phyloP scores from a whole-genome alignment of 1,140 invertebrate genomes.

The Venustaconcha ellipsiformis region DNA sequence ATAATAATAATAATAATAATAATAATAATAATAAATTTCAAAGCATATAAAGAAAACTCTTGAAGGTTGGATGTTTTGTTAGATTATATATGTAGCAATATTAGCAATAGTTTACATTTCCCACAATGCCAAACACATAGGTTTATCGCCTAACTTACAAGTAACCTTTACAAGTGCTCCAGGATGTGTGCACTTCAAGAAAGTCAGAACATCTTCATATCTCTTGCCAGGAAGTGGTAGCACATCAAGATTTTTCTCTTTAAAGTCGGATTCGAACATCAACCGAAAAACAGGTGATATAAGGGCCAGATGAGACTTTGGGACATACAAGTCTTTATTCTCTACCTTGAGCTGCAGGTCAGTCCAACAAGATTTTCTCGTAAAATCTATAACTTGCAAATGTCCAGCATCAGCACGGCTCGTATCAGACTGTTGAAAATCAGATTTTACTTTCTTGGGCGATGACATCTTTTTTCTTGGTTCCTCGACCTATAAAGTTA shows the following conservation, averaged over 20 bases:
- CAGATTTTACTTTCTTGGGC: no score
- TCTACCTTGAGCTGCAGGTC: slow-evolving; percentile 13
- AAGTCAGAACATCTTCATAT: not conserved
- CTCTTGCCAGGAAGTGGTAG: slow-evolving; percentile 14
- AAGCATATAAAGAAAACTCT: no score
- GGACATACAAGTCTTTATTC: not conserved
- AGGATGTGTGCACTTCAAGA: slow-evolving; percentile 8
- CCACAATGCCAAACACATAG: no score
- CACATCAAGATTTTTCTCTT: slow-evolving; percentile 3
- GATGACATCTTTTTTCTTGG: no score
- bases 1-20: no score
- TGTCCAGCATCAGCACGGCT: no score
- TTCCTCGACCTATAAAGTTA: no score
- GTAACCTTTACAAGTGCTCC: not conserved
- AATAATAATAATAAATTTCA: no score
- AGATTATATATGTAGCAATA: no score
- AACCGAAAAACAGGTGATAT: slow-evolving; percentile 15
- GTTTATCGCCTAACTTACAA: not conserved
- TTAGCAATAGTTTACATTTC: no score
- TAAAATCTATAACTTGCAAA: not conserved
- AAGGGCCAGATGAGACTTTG: slow-evolving; percentile 1
- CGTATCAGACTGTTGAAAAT: no score
- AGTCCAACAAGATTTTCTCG: not conserved
- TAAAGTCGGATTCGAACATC: slow-evolving; percentile 11
- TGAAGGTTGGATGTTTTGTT: no score